phyloP scores from a whole-genome alignment of 2,113 vertebrate genomes.

The Oenanthe oenanthe region DNA sequence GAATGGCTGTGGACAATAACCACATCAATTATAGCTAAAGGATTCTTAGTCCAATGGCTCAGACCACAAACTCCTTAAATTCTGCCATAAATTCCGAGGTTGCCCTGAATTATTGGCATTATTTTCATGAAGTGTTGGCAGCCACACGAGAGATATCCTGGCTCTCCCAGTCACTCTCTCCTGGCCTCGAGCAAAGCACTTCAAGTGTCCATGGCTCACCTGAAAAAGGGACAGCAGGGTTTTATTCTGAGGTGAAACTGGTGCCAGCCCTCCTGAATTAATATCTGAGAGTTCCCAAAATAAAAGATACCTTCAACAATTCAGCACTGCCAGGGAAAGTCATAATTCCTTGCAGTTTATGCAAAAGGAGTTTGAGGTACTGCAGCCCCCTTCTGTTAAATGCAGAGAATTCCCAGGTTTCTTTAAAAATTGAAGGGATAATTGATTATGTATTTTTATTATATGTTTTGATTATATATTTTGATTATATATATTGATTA shows the following conservation, averaged over 20 bases:
- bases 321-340: neutral
- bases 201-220: neutral
- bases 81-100: neutral
- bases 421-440: neutral
- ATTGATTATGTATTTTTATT: neutral
- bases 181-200: conserved; percentile 11
- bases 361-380: neutral
- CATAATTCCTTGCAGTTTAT: neutral
- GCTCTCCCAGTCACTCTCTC: neutral
- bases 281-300: neutral
- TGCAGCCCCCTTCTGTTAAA: neutral
- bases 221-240: neutral
- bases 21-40: neutral
- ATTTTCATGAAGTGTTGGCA: neutral
- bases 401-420: neutral
- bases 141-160: neutral
- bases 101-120: conserved; percentile 26
- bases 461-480: no score
- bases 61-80: neutral
- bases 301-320: neutral
- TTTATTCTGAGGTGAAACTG: neutral
- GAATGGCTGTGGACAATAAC: neutral
- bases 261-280: neutral
- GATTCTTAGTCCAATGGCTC: neutral
- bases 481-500: no score